Evolutionary conservation across 2,888 invertebrate genomes (phyloP), one percentile per base, ranked within the genome.

Genomic region (Mythimna impura): DNA sequence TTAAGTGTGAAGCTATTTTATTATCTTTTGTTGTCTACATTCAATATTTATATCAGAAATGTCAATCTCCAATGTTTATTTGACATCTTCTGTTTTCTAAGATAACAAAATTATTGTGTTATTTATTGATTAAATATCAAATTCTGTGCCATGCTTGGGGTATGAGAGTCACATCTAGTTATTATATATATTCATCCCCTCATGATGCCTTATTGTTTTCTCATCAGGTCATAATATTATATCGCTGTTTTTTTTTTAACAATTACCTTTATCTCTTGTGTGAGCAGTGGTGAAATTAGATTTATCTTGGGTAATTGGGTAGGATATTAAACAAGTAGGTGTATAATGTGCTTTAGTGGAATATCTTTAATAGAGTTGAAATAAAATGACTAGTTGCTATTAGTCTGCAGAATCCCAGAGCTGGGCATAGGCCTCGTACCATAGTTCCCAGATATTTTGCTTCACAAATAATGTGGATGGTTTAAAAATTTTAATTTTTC

Each of bases 81-180:
- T 58, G 47, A 34, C 36, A 40, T 36, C 34, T 47, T 55, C 34
- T 78, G 47, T 61, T 72, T 73, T 30, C 12, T 20, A 36, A 30
- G 43, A 54, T 47, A 30, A 58, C 30, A 14, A 54, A 54, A 54
- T 20, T 7, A 25, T 40, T 47, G 40, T 52, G 7, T 36, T 43
- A 75, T 80, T 36, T 43, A 80, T 80, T 80, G 80, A 77, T 80
- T 75, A 54, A 66, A 75, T 62, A 77, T 22, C 3, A 47, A 34
- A 36, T 36, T 34, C 6, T 20, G 25, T 36, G 40, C 40, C 5
- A 52, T 10, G 43, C 25, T 63, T 40, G 5, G 30, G 30, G n/a
- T 50, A 17, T 77, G 12, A 25, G 60, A 40, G 25, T 62, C 61
- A 12, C 57, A 34, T 25, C 9, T 40, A 9, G 20, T 9, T 40